Evolutionary conservation across 2,888 invertebrate genomes (phyloP).

Genomic region (Linnaemya tessellans): DNA sequence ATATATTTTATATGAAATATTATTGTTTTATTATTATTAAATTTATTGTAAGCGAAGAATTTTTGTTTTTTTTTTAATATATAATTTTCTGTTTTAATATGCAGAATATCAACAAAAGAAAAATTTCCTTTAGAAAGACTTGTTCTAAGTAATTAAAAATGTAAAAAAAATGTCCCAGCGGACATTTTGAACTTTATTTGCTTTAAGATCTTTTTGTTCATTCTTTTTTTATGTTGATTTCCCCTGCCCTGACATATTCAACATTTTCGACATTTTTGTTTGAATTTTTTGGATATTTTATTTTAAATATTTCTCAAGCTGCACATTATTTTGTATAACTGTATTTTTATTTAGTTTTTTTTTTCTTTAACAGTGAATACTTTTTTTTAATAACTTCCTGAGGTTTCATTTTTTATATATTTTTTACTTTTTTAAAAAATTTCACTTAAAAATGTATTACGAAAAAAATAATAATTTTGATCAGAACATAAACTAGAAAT

Average conservation of each 20-base stretch:
- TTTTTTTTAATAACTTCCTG: conserved; percentile 70
- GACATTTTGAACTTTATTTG: conserved; percentile 65
- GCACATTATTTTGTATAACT: conserved; percentile 66
- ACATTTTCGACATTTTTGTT: not conserved
- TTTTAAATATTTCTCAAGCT: conserved; percentile 58
- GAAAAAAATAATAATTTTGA: conserved; percentile 20
- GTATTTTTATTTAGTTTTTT: conserved; percentile 31
- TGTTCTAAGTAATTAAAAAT: conserved; percentile 4
- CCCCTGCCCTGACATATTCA: conserved; percentile 34
- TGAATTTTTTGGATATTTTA: conserved; percentile 18
- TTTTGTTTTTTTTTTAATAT: conserved; percentile 13
- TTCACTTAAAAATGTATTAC: conserved; percentile 40
- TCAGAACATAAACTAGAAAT: conserved; percentile 56
- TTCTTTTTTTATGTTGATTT: conserved; percentile 1
- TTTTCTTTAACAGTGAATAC: conserved; percentile 62
- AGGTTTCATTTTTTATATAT: conserved; percentile 55
- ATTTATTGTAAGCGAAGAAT: conserved; percentile 64
- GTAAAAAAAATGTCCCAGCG: not conserved
- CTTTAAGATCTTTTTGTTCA: conserved; percentile 52
- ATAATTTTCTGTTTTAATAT: conserved; percentile 32
- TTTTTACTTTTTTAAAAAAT: conserved; percentile 44
- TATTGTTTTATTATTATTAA: conserved; percentile 53
- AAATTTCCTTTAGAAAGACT: conserved; percentile 19
- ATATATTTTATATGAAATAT: conserved; percentile 57
- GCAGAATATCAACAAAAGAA: conserved; percentile 45